Conservation (phyloP, 2,888 invertebrate species). For the Syrphus vitripennis region DNA sequence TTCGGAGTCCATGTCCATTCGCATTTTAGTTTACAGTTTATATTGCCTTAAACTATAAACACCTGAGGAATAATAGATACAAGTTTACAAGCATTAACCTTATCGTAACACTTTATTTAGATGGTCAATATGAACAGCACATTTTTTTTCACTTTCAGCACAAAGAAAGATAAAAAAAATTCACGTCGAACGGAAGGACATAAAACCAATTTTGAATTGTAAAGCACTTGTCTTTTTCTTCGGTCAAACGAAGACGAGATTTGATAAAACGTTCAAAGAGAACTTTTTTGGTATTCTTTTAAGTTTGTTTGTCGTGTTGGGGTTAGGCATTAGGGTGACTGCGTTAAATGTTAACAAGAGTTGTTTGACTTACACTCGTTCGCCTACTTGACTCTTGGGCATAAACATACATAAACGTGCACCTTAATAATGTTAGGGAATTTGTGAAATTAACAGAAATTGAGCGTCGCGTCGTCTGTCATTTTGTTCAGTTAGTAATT, state of each 20-base stretch:
- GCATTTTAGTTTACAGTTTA: no score
- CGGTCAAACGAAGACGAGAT: neutral
- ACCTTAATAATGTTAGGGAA: no score
- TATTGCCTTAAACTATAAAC: no score
- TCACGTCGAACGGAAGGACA: neutral
- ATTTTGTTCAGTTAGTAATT: neutral
- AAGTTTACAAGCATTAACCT: neutral
- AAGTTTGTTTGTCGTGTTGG: neutral
- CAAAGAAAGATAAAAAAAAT: neutral
- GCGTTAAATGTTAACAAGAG: neutral
- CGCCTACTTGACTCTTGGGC: slow-evolving; percentile 21
- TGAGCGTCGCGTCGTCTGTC: no score
- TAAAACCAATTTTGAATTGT: slow-evolving; percentile 53
- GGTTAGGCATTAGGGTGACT: neutral
- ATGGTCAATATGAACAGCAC: slow-evolving; percentile 14
- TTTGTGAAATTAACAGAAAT: slow-evolving; percentile 37
- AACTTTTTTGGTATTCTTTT: neutral
- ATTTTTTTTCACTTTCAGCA: slow-evolving; percentile 20
- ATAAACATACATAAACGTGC: no score
- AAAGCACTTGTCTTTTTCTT: slow-evolving; percentile 44
- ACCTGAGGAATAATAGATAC: no score
- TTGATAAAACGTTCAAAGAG: slow-evolving; percentile 1
- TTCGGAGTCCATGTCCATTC: no score
- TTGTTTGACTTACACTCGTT: slow-evolving; percentile 29
- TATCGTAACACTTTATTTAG: neutral